Conservation (phyloP, 1,140 invertebrate genomes). For the Ganaspis sp. region DNA sequence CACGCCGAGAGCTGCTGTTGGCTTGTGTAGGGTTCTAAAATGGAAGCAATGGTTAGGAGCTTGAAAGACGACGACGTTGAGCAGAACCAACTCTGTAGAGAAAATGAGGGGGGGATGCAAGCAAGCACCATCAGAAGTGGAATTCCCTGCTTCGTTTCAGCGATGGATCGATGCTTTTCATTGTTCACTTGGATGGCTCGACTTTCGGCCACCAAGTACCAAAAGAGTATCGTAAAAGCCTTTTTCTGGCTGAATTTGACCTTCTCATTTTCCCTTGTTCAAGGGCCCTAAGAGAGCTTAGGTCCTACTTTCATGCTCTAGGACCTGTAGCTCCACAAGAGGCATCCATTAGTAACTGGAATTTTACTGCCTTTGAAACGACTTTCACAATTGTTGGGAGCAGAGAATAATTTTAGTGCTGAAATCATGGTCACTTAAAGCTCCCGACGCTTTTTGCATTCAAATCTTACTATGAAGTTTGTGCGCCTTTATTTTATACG, state of each 20-base stretch:
- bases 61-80: slow-evolving; percentile 26
- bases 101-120: background rate
- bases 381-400: no score
- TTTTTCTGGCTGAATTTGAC: slow-evolving; percentile 6
- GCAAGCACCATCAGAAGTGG: slow-evolving; percentile 25
- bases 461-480: no score
- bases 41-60: background rate
- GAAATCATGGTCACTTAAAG: no score
- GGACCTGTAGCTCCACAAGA: background rate
- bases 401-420: no score
- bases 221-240: slow-evolving; percentile 12
- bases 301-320: background rate
- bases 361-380: no score
- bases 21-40: background rate
- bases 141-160: slow-evolving; percentile 12
- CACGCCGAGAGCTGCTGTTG: background rate
- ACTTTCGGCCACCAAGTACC: slow-evolving; percentile 19
- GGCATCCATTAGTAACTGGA: background rate
- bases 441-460: no score
- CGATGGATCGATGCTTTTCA: slow-evolving; percentile 27
- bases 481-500: no score
- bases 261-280: background rate
- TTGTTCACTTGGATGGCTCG: slow-evolving; percentile 26
- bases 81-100: slow-evolving; percentile 15
- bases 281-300: background rate